phyloP scores from a whole-genome alignment of 2,113 vertebrate genomes.

The Neogobius melanostomus region DNA sequence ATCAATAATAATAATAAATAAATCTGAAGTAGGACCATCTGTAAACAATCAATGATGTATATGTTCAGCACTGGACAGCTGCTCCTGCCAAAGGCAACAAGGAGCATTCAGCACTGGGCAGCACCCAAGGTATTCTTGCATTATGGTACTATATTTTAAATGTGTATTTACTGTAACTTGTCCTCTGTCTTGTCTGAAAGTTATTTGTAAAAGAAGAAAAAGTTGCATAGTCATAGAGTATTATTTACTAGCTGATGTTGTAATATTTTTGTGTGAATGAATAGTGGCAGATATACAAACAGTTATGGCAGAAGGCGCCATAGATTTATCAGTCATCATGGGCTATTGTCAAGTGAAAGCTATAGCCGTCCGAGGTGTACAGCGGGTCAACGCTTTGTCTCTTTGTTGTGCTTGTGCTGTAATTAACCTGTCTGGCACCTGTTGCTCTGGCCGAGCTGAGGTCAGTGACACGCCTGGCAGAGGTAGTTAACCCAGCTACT shows the following conservation, averaged over 20 bases:
- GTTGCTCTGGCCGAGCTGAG: constrained; percentile 50
- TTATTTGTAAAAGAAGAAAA: too few relatives aligned
- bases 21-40: too few relatives aligned
- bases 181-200: too few relatives aligned
- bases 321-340: constrained; percentile 19
- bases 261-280: too few relatives aligned
- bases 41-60: not conserved
- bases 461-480: constrained; percentile 58
- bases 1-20: too few relatives aligned
- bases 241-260: too few relatives aligned
- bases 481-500: constrained; percentile 62
- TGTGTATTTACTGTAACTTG: too few relatives aligned
- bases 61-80: not conserved
- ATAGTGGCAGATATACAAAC: too few relatives aligned
- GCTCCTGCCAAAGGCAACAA: not conserved
- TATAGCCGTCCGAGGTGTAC: constrained; percentile 28
- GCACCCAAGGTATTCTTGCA: not conserved
- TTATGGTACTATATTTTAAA: too few relatives aligned
- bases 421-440: constrained; percentile 66
- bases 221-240: too few relatives aligned
- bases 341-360: constrained; percentile 16
- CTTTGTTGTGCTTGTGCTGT: constrained; percentile 61
- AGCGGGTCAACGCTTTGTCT: constrained; percentile 39
- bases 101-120: not conserved
- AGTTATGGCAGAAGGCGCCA: constrained; percentile 13